These are phyloP conservation scores for Potamilus streckersoni DNA, from an alignment of 1,140 invertebrate species.

Conservation along the genomic window DNA sequence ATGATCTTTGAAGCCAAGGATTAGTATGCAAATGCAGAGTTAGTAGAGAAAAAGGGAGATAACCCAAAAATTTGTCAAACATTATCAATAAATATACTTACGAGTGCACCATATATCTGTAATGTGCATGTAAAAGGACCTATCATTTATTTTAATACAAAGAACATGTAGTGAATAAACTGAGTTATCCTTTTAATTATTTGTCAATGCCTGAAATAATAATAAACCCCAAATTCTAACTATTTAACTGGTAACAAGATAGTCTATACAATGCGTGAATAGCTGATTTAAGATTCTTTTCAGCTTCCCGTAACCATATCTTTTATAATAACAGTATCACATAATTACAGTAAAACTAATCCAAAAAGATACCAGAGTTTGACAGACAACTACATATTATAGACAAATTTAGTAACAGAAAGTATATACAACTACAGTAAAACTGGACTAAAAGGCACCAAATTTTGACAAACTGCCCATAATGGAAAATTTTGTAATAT, in stretches of 20 bases:
- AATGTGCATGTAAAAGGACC: background rate
- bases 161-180: background rate
- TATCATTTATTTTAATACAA: background rate
- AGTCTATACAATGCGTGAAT: background rate
- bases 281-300: too few relatives aligned
- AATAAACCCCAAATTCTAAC: background rate
- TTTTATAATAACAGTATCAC: background rate
- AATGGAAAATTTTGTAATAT: too few relatives aligned
- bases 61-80: background rate
- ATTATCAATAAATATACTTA: slow-evolving; percentile 20
- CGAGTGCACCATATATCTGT: slow-evolving; percentile 34
- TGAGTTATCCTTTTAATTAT: background rate
- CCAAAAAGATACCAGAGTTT: too few relatives aligned
- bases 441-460: too few relatives aligned
- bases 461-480: too few relatives aligned
- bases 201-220: background rate
- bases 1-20: background rate
- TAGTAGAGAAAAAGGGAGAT: slow-evolving; percentile 2
- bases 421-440: too few relatives aligned
- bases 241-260: background rate
- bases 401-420: too few relatives aligned
- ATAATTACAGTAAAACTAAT: too few relatives aligned
- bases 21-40: slow-evolving; percentile 7
- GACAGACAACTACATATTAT: too few relatives aligned
- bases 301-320: background rate